phyloP scores from a whole-genome alignment of 2,797 vertebrate genomes.

The Argentina silus region DNA sequence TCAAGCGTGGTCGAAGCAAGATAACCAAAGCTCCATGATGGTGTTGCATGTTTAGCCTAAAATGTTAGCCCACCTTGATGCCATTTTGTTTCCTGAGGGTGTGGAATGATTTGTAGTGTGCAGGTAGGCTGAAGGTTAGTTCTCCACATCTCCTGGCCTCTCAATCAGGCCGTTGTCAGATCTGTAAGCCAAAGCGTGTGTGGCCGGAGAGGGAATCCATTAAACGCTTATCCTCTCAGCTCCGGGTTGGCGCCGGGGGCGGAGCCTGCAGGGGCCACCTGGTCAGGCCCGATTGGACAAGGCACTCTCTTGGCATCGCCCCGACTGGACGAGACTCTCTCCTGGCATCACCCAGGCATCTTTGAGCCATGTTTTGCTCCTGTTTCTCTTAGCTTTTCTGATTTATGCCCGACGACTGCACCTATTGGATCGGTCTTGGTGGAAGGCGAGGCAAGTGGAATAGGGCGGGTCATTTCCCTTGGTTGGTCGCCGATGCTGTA shows the following conservation, averaged over 20 bases:
- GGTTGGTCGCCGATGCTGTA: neutral
- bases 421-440: conserved; percentile 15
- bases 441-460: neutral
- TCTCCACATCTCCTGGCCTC: neutral
- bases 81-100: neutral
- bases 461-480: neutral
- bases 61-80: neutral
- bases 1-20: too few species aligned
- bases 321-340: too few species aligned
- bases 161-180: neutral
- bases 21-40: neutral
- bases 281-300: conserved; percentile 21
- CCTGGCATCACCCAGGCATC: neutral
- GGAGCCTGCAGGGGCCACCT: conserved; percentile 29
- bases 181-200: conserved; percentile 1
- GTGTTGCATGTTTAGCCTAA: neutral
- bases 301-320: neutral
- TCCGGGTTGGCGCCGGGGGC: conserved; percentile 16
- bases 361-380: conserved; percentile 28
- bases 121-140: neutral
- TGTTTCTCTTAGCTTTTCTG: conserved; percentile 31
- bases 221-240: conserved; percentile 14
- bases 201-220: conserved; percentile 12
- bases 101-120: neutral
- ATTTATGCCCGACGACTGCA: conserved; percentile 38